Percentiles rank a stretch among this genome's conserved stretches.
Evolutionary conservation across 2,113 vertebrate species (phyloP).

Genomic region (Neoarius graeffei): DNA sequence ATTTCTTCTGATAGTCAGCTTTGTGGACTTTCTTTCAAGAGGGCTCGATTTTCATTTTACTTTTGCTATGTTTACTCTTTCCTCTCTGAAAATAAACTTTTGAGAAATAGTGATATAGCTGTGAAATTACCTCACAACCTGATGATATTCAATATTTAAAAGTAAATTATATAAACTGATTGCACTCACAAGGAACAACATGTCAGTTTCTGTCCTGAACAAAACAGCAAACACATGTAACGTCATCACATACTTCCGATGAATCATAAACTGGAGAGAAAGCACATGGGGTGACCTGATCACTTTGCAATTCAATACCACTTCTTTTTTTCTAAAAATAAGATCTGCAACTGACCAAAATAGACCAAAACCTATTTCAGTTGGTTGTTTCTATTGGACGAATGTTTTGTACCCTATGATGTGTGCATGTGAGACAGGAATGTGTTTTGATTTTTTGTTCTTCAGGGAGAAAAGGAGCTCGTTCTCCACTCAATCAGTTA

Average conservation of each 20-base stretch:
- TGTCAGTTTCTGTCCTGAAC: conserved; percentile 38
- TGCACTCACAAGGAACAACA: conserved; percentile 57
- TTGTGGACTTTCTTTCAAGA: not conserved
- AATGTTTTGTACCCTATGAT: conserved; percentile 52
- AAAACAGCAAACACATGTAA: conserved; percentile 55
- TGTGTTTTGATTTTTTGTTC: conserved; percentile 52
- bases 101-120: not conserved
- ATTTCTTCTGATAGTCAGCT: not conserved
- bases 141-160: conserved; percentile 36
- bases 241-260: conserved; percentile 71
- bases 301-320: conserved; percentile 69
- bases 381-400: conserved; percentile 73
- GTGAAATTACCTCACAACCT: not conserved
- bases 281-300: conserved; percentile 66
- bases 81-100: not conserved
- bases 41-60: not conserved
- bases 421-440: conserved; percentile 51
- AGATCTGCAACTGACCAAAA: conserved; percentile 67
- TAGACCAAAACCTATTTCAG: conserved; percentile 75
- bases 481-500: conserved; percentile 58
- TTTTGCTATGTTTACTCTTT: not conserved
- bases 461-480: conserved; percentile 45
- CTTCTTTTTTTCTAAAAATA: conserved; percentile 70
- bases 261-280: conserved; percentile 63
- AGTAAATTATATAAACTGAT: conserved; percentile 60